These are phyloP conservation scores for Cyrtorhinus lividipennis DNA, from an alignment of 1,140 invertebrate species.

Conservation along the genomic window DNA sequence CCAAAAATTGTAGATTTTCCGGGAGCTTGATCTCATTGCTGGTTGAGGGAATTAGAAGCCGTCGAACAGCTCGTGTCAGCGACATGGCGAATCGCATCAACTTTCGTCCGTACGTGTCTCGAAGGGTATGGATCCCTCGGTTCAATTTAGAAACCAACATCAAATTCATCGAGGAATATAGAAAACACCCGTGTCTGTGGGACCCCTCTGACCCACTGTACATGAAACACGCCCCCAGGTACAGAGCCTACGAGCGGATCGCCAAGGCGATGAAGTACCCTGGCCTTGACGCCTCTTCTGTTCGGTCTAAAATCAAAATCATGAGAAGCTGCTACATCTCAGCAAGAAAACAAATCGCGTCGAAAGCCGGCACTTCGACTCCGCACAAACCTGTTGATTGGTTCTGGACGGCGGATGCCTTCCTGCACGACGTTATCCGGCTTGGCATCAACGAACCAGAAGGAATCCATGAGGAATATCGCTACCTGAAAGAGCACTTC, in stretches of 20 bases:
- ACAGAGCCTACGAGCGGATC: not conserved
- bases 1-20: too few relatives aligned
- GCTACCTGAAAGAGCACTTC: not conserved
- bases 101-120: not conserved
- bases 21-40: too few relatives aligned
- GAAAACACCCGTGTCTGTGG: constrained; percentile 1
- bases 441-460: not conserved
- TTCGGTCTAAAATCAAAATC: not conserved
- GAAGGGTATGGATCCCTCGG: not conserved
- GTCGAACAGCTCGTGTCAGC: too few relatives aligned
- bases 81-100: too few relatives aligned
- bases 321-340: not conserved
- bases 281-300: not conserved
- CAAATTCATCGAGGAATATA: not conserved
- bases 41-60: too few relatives aligned
- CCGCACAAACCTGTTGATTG: constrained; percentile 2
- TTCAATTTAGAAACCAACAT: constrained; percentile 1
- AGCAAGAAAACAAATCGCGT: not conserved
- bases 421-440: not conserved
- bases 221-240: not conserved
- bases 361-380: not conserved
- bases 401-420: not conserved
- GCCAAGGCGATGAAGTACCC: not conserved
- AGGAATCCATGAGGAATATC: not conserved
- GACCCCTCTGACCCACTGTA: not conserved